These are phyloP conservation scores for Marmota monax DNA, from an alignment of 2,113 vertebrate genomes.

Conservation along the genomic window DNA sequence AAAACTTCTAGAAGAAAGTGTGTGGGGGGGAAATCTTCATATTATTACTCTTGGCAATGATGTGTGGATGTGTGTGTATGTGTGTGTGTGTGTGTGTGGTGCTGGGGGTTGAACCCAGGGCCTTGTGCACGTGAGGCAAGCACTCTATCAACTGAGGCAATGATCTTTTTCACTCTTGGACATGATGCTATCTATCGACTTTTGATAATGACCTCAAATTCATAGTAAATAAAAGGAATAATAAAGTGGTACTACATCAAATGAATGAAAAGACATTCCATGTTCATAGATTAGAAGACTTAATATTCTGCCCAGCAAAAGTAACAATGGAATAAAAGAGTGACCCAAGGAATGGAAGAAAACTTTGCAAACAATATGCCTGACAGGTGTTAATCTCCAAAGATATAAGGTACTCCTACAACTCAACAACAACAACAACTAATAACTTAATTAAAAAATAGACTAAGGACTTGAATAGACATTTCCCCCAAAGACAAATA, in stretches of 20 bases:
- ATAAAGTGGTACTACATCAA: background rate
- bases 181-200: background rate
- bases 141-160: background rate
- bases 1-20: background rate
- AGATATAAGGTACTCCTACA: background rate
- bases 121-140: too few relatives aligned
- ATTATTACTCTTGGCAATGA: background rate
- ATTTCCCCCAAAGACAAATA: too few relatives aligned
- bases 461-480: background rate
- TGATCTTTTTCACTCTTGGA: background rate
- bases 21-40: background rate
- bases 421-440: background rate
- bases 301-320: background rate
- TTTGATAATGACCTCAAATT: too few relatives aligned
- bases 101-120: too few relatives aligned
- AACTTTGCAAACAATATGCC: background rate
- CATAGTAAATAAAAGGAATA: background rate
- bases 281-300: too few relatives aligned
- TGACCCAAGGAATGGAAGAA: background rate
- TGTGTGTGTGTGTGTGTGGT: too few relatives aligned
- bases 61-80: too few relatives aligned
- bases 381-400: background rate
- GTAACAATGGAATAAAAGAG: background rate
- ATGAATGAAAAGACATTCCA: too few relatives aligned
- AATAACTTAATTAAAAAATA: background rate